These are phyloP conservation scores for Rostratula benghalensis DNA, from an alignment of 2,113 vertebrate genomes.

Conservation along the genomic window DNA sequence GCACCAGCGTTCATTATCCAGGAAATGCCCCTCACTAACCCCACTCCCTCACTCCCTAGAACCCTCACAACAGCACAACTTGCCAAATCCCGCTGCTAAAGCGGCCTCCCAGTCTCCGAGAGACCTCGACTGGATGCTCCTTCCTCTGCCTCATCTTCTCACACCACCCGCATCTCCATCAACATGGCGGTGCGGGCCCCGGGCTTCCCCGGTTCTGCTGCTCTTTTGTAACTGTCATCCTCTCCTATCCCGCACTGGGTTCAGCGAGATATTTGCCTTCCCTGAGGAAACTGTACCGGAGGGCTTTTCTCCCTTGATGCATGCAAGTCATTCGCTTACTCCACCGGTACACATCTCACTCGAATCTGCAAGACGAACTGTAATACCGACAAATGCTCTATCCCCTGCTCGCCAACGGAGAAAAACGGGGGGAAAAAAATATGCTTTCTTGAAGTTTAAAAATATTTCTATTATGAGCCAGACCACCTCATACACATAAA, in stretches of 20 bases:
- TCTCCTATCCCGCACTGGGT: neutral
- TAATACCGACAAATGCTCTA: neutral
- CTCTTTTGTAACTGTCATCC: rapidly evolving
- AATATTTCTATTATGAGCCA: rapidly evolving
- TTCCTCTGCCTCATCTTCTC: neutral
- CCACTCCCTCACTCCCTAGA: rapidly evolving
- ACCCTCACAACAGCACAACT: neutral
- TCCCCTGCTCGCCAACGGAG: rapidly evolving
- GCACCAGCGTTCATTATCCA: neutral
- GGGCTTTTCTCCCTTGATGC: rapidly evolving
- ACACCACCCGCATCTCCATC: neutral
- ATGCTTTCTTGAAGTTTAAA: neutral
- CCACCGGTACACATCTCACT: rapidly evolving
- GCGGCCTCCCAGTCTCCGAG: neutral
- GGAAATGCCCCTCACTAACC: neutral
- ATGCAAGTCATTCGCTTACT: neutral
- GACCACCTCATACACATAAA: too few species aligned
- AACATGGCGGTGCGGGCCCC: neutral
- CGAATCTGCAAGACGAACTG: rapidly evolving
- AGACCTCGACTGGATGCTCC: neutral
- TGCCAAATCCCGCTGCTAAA: neutral
- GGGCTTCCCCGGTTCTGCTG: rapidly evolving
- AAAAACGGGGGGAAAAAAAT: rapidly evolving
- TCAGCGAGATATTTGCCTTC: rapidly evolving
- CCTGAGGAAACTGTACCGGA: neutral